Base-by-base conservation (phyloP, 2,888 invertebrate genomes). In the Rhingia campestris region DNA sequence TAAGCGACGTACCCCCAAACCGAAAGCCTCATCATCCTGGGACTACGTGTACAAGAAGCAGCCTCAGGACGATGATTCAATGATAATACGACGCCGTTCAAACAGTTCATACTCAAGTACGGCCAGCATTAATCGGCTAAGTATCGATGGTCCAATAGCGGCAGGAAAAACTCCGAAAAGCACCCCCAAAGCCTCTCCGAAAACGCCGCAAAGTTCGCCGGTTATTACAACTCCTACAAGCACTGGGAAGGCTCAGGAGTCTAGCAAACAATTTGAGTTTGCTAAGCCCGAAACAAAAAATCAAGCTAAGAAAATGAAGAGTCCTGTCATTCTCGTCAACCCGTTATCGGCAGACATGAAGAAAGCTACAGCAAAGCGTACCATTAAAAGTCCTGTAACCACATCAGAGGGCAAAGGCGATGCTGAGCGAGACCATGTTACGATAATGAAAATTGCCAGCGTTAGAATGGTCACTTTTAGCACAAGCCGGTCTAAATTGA, bases 81-180 rank as follows among this genome's bases (percentile, higher is more conserved):
- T 96, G 88, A 96, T 97, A 74, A 95, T 97, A 87, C 93, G 96
- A 45, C 93, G 97, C 14, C 96, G 97, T 88, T 97, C 97, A 2
- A 96, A 96, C 54, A 96, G 96, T 89, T 96, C 96, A 0, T 95
- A 95, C 89, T 96, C 96, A 0, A 95, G 95, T 88, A 93, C 93
- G 2, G 94, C 95, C 10, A 95, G 95, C 88, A 93, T 94, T 1
- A 92, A 94, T 33, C 92, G 95, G 5, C 91, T 94, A 12, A 94
- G 94, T 88, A 92, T 93, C 6, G 93, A 81, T 87, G 88, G 33
- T 74, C 86, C 63, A 90, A 90, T 59, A 88, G 86, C 63, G 22
- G 88, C 37, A 5, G 43, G 67, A 4, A 72, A 75, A 9, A 35
- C 81, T 7, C 22, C 82, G 9, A 86, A 86, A 51, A 14, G 6